phyloP scores from a whole-genome alignment of 2,888 invertebrate species.

The Drosophila longiperda region DNA sequence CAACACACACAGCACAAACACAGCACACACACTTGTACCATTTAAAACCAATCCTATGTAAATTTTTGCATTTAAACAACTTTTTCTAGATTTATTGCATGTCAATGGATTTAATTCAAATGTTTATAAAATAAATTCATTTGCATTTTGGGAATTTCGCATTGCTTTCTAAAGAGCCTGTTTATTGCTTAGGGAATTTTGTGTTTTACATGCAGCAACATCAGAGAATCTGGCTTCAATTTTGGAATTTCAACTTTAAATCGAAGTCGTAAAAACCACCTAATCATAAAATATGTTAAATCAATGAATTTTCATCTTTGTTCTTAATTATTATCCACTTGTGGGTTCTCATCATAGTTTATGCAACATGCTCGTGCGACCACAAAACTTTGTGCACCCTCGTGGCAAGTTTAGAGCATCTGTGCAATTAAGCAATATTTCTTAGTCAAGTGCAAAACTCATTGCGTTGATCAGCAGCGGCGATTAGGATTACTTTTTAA shows the following conservation, averaged over 20 bases:
- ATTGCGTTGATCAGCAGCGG: conserved; percentile 40
- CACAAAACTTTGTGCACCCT: conserved; percentile 45
- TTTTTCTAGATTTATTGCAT: conserved; percentile 1
- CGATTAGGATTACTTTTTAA: conserved; percentile 50
- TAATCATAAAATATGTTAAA: not conserved
- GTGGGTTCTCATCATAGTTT: conserved; percentile 28
- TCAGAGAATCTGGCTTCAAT: not conserved
- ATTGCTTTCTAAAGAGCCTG: not conserved
- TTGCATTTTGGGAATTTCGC: not conserved
- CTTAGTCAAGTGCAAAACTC: conserved; percentile 56
- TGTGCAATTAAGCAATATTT: conserved; percentile 70
- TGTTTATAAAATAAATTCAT: not conserved
- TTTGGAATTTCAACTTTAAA: not conserved
- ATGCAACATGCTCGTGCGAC: conserved; percentile 20
- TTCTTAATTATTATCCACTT: conserved; percentile 2
- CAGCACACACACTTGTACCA: not conserved
- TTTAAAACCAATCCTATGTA: conserved; percentile 40
- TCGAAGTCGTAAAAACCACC: no score
- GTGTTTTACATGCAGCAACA: not conserved
- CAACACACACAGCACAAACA: not conserved
- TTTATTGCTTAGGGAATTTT: not conserved
- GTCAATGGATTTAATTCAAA: conserved; percentile 2
- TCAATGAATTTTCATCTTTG: not conserved
- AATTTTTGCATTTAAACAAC: conserved; percentile 1
- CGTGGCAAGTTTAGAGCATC: conserved; percentile 50